Evolutionary conservation across 2,113 vertebrate genomes (phyloP), one percentile per base, ranked within the genome.

Genomic region (Nycticryphes semicollaris): DNA sequence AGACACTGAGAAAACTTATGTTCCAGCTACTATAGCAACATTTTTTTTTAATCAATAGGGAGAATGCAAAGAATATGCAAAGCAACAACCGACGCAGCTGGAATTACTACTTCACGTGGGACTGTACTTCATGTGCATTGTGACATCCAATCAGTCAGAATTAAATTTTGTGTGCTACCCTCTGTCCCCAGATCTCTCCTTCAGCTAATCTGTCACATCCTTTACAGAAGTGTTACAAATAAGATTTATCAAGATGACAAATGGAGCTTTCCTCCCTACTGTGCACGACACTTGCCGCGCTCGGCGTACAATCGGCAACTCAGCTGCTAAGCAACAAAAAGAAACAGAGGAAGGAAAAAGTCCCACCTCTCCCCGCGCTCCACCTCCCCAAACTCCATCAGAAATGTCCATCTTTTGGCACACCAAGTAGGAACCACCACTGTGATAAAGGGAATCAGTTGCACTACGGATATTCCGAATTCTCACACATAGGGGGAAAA

Each of bases 171-270:
- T 94, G 86, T 51, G 66, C 96, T 94, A 27, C 37, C 47, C 94
- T 94, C 48, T 21, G 89, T 96, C 89, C 95, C 90, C 47, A 84
- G 82, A 76, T 30, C 82, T 96, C 88, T 97, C 95, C 95, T 96
- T 91, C 89, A 95, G 88, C 78, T 93, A 43, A 63, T 86, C 87
- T 97, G 96, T 95, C 97, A 97, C 93, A 90, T 95, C 81, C 89
- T 93, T 87, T 95, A 80, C 76, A 95, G 35, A 75, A 95, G 83
- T 81, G 75, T 84, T 93, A 91, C 91, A 92, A 91, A 57, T 59
- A 84, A 96, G 91, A 94, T 96, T 80, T 89, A 94, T 95, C 88
- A 92, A 56, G 70, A 86, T 95, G 95, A 97, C 90, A 94, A 87
- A 89, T 27, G 48, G 76, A 89, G 87, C 87, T 95, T 94, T 81